phyloP scores from a whole-genome alignment of 37 sponge, comb jelly and placozoan genomes.

The Mnemiopsis leidyi region DNA sequence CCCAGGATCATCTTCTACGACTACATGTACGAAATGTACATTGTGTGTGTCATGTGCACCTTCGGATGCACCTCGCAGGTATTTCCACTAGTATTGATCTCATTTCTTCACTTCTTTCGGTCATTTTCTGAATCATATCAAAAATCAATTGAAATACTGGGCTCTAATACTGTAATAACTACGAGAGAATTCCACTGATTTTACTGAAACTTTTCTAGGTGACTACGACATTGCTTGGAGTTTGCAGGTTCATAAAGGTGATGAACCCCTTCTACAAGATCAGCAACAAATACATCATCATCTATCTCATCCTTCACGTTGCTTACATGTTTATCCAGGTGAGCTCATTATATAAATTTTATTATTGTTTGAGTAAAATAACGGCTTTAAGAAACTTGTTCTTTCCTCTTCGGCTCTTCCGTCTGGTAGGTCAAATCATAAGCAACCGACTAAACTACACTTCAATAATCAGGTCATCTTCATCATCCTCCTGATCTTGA shows the following conservation, averaged over 20 bases:
- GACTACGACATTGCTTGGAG: slow-evolving; percentile 22
- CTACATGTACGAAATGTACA: slow-evolving; percentile 66
- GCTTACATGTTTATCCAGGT: slow-evolving; percentile 61
- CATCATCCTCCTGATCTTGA: slow-evolving; percentile 51
- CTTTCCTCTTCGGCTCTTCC: no score
- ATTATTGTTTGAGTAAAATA: no score
- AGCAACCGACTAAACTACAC: no score
- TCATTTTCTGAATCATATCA: no score
- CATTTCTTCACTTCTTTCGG: no score
- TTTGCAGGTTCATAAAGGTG: slow-evolving; percentile 43
- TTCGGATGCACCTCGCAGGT: slow-evolving; percentile 64
- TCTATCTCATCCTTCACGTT: slow-evolving; percentile 27
- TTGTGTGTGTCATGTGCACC: slow-evolving; percentile 54
- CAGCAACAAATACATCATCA: slow-evolving; percentile 34
- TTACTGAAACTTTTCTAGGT: slow-evolving; percentile 16
- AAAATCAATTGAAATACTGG: no score
- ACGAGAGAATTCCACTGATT: no score
- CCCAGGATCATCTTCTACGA: slow-evolving; percentile 58
- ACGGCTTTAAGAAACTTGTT: no score
- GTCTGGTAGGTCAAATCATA: no score
- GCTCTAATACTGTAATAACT: no score
- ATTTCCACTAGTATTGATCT: no score
- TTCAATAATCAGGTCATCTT: slow-evolving; percentile 9
- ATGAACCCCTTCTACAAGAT: slow-evolving; percentile 65
- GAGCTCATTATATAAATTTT: no score